Evolutionary conservation across 2,113 vertebrate genomes (phyloP), one percentile per base, ranked within the genome.

Genomic region (Mastomys natalensis): DNA sequence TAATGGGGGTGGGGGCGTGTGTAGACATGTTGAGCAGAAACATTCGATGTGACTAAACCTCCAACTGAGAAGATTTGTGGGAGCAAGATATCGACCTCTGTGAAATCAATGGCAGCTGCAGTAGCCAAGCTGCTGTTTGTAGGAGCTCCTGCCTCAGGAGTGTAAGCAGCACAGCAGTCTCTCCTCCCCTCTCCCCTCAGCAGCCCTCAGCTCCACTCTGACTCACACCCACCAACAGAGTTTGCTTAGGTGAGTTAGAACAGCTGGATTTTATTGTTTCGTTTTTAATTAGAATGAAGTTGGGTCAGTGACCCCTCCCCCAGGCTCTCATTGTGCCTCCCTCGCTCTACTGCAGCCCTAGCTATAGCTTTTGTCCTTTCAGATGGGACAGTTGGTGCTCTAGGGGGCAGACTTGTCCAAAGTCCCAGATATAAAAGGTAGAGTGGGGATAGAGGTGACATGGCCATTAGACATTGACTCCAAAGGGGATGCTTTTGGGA

Each of bases 91-190:
- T 99, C 97, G 98, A 98, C 98, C 98, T 98, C 96, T 98, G 98
- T 97, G 97, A 98, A 98, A 98, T 99, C 98, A 98, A 98, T 99
- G 98, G 95, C 98, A 98, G 98, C 98, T 98, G 98, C 98, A 51
- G 97, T 97, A 96, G 97, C 98, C 78, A 29, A 0, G 94, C 97
- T 90, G 90, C 97, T 95, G 82, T 90, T 95, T 70, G 96, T 97
- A 96, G 74, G 97, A 96, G 95, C 97, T 98, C 96, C 87, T 78
- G 6, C 96, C 43, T 68, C 96, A 98, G 98, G 98, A 98, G 98
- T 97, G 97, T 97, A 66, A 95, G 87, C 94, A 87, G 94, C 94
- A 91, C 96, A 92, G 87, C 94, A 93, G 77, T 86, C 0, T 97
- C 95, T 94, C 84, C 84, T 24, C 72, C 70, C 4, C 73, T 95